phyloP scores from a whole-genome alignment of 2,888 invertebrate genomes.

The Stegana nigrithorax region DNA sequence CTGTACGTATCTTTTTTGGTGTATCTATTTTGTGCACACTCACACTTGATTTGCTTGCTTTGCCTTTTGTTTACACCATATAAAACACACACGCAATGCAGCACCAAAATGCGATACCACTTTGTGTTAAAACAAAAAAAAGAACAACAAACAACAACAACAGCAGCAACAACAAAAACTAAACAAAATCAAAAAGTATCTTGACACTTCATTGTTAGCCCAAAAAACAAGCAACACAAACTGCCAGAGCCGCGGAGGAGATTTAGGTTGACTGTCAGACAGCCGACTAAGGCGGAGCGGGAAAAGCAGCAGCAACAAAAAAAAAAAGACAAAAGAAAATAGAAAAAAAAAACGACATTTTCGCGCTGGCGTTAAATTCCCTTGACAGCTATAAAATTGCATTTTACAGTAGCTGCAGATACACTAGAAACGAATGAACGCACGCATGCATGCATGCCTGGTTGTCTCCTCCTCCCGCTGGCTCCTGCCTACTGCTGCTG shows the following conservation, averaged over 20 bases:
- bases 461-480: background rate
- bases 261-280: constrained; percentile 43
- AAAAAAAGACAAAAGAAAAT: constrained; percentile 28
- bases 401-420: constrained; percentile 55
- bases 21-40: background rate
- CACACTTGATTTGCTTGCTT: background rate
- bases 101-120: constrained; percentile 35
- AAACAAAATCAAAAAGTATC: constrained; percentile 48
- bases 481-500: too few relatives aligned
- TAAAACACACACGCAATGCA: constrained; percentile 52
- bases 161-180: constrained; percentile 23
- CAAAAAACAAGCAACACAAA: constrained; percentile 54
- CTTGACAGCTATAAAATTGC: constrained; percentile 68
- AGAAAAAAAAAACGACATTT: constrained; percentile 38
- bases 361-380: constrained; percentile 63
- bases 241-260: too few relatives aligned
- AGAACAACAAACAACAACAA: constrained; percentile 8
- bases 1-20: background rate
- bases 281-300: too few relatives aligned
- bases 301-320: background rate
- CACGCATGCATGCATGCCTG: background rate
- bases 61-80: constrained; percentile 13
- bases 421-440: constrained; percentile 6
- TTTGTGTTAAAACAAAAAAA: constrained; percentile 35
- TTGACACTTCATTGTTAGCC: constrained; percentile 64